phyloP scores from a whole-genome alignment of 2,888 invertebrate species.

The Panzeria rudis region DNA sequence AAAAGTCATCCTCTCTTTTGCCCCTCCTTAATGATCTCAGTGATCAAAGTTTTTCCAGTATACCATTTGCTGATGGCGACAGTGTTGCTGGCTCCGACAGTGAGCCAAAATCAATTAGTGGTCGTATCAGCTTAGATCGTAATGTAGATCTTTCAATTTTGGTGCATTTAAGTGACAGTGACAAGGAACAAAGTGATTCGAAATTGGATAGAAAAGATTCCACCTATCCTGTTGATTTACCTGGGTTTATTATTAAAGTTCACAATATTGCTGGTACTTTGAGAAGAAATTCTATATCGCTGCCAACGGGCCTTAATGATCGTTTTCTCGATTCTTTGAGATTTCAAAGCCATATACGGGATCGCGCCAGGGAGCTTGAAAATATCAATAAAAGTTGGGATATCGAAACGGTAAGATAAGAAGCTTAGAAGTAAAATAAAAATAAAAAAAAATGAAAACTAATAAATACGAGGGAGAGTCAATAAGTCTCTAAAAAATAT shows the following conservation, averaged over 20 bases:
- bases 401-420: slow-evolving; percentile 45
- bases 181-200: slow-evolving; percentile 58
- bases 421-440: background rate
- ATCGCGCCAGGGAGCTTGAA: slow-evolving; percentile 48
- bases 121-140: slow-evolving; percentile 72
- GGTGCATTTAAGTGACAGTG: slow-evolving; percentile 74
- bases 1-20: slow-evolving; percentile 37
- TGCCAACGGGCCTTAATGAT: slow-evolving; percentile 64
- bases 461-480: background rate
- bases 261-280: slow-evolving; percentile 73
- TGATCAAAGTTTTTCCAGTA: slow-evolving; percentile 51
- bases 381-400: slow-evolving; percentile 38
- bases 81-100: background rate
- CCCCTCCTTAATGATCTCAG: slow-evolving; percentile 59
- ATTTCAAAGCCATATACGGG: slow-evolving; percentile 80
- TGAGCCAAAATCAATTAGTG: slow-evolving; percentile 31
- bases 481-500: background rate
- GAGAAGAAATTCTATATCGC: slow-evolving; percentile 69
- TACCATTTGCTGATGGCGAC: slow-evolving; percentile 68
- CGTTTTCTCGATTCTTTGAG: slow-evolving; percentile 86
- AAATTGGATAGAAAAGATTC: slow-evolving; percentile 38
- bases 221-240: slow-evolving; percentile 15
- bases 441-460: too few relatives aligned
- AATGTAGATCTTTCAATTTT: slow-evolving; percentile 75
- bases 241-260: slow-evolving; percentile 60